Evolutionary conservation across 2,797 vertebrate genomes (phyloP).

Genomic region (Chlorospingus semifuscus): DNA sequence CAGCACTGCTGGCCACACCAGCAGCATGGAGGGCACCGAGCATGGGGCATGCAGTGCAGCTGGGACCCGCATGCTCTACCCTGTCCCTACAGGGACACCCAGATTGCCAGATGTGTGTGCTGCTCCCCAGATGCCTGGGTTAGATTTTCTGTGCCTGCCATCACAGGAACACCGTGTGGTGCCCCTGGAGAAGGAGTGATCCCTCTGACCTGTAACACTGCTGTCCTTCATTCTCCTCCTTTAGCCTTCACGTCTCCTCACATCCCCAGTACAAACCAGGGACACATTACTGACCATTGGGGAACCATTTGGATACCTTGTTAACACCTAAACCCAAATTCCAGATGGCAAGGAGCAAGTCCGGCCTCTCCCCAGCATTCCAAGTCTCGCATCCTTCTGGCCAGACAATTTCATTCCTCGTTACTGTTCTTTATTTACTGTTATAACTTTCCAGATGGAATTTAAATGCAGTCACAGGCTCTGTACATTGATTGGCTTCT

Average conservation of each 20-base stretch:
- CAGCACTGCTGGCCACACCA: background rate
- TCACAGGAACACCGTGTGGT: background rate
- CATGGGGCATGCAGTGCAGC: accelerated
- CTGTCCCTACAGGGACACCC: background rate
- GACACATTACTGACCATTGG: background rate
- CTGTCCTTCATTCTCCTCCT: background rate
- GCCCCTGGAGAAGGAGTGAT: background rate
- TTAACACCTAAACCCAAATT: background rate
- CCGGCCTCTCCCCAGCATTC: background rate
- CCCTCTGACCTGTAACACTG: background rate
- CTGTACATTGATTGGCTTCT: background rate
- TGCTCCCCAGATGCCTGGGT: background rate
- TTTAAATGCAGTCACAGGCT: background rate
- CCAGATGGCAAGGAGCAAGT: background rate
- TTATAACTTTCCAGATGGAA: background rate
- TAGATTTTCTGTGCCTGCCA: background rate
- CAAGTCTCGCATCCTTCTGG: background rate
- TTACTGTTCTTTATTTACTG: background rate
- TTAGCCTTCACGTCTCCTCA: background rate
- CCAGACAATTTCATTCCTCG: background rate
- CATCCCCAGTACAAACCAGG: background rate
- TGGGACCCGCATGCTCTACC: accelerated
- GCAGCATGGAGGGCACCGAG: too few relatives aligned
- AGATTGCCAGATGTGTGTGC: accelerated
- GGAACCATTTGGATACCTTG: background rate